Evolutionary conservation across 2,797 vertebrate genomes (phyloP).

Genomic region (Amblyraja radiata): DNA sequence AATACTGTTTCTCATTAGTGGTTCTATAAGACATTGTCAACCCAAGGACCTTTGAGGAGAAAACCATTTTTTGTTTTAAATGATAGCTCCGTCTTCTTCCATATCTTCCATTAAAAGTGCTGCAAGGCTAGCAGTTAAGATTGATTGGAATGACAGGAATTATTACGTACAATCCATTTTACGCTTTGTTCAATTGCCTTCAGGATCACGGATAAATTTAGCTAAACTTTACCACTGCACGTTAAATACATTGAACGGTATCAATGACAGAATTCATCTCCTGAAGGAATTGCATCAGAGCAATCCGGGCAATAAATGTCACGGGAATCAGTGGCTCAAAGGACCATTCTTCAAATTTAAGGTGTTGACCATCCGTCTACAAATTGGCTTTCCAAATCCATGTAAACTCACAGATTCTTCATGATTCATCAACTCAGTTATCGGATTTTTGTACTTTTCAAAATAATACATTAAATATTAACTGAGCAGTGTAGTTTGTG

Average conservation of each 20-base stretch:
- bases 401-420: too few relatives aligned
- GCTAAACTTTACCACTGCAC: not conserved
- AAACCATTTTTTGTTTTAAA: not conserved
- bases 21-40: not conserved
- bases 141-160: not conserved
- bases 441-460: not conserved
- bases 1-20: not conserved
- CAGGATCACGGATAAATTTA: not conserved
- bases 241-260: not conserved
- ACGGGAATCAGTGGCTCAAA: not conserved
- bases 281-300: not conserved
- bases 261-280: not conserved
- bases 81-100: not conserved
- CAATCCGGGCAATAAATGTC: not conserved
- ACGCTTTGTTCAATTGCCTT: not conserved
- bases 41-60: not conserved
- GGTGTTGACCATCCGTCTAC: not conserved
- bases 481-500: too few relatives aligned
- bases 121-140: not conserved
- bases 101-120: not conserved
- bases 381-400: not conserved
- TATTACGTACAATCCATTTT: not conserved
- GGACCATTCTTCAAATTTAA: not conserved
- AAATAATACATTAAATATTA: not conserved
- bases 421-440: too few relatives aligned